Evolutionary conservation across 2,113 vertebrate genomes (phyloP), one percentile per base, ranked within the genome.

Genomic region (Uropsilus gracilis): DNA sequence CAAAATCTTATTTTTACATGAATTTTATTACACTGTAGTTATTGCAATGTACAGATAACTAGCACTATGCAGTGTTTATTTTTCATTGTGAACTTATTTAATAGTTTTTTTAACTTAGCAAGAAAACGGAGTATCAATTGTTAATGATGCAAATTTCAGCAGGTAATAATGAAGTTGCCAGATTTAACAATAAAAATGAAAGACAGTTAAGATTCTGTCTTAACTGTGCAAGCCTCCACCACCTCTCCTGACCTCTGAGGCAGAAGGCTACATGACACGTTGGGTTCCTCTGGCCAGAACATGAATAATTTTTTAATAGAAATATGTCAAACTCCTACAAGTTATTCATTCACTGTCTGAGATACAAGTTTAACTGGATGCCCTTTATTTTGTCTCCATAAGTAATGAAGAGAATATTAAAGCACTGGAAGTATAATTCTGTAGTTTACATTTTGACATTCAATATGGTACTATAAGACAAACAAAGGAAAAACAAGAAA

Each of bases 71-170:
- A 42, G 22, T 53, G 87, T 39, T 59, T 72, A 71, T 48, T 87
- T 53, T 53, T 78, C 18, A 76, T 37, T 37, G 3, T 68, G 30
- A 93, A 66, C 32, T 69, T 63, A 84, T 34, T 77, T 72, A 86
- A 72, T 30, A 89, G 16, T 37, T 6, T 88, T 17, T 55, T 85
- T 73, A 78, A 57, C 69, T 3, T 71, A 48, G 63, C 32, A 64
- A 73, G 24, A 64, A 73, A 94, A 77, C 75, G 32, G 18, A 55
- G n/a, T 42, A 86, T 61, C 50, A 86, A 44, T 82, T 81, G 24
- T 39, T 83, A 63, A 57, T 95, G 63, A 91, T 69, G 4, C 69
- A 76, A 71, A 88, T 91, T 50, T 86, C 30, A 57, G 4, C 63
- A 77, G 53, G 12, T 13, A 88, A 26, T 32, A 86, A 81, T 44